Conservation (phyloP, 2,888 invertebrate species). For the Tachina fera region DNA sequence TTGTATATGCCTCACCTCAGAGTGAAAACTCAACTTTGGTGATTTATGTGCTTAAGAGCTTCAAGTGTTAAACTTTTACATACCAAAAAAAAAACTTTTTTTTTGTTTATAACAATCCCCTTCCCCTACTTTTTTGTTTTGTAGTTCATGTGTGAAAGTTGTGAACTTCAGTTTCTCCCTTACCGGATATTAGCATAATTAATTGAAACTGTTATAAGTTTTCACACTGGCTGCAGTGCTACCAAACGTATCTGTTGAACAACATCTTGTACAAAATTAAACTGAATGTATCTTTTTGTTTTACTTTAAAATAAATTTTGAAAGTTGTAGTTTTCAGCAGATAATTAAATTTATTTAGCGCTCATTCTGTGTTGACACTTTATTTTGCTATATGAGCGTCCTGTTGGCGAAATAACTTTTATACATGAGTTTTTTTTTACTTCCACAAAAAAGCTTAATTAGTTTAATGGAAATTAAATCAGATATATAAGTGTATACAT, state of each 20-base stretch:
- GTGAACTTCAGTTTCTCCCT: constrained; percentile 32
- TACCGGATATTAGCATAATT: constrained; percentile 69
- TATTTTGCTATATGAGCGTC: not conserved
- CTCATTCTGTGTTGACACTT: not conserved
- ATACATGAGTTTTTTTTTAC: not conserved
- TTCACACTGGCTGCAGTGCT: constrained; percentile 30
- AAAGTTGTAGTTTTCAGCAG: not conserved
- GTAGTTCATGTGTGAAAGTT: constrained; percentile 28
- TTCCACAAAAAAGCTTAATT: constrained; percentile 25
- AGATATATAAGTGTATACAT: not conserved
- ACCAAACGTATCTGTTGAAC: not conserved
- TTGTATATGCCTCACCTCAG: not conserved
- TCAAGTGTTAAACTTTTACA: constrained; percentile 25
- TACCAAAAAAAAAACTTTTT: constrained; percentile 1
- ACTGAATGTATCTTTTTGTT: not conserved
- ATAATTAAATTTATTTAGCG: not conserved
- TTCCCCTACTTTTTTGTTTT: not conserved
- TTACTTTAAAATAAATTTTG: not conserved
- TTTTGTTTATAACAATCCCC: constrained; percentile 1
- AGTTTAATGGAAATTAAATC: constrained; percentile 34
- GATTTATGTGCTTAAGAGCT: not conserved
- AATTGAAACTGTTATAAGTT: constrained; percentile 65
- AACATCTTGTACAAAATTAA: not conserved
- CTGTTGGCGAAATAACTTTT: not conserved
- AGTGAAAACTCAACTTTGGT: not conserved